These are phyloP conservation scores for Platanista minor DNA, from an alignment of 2,113 vertebrate genomes.

Conservation along the genomic window DNA sequence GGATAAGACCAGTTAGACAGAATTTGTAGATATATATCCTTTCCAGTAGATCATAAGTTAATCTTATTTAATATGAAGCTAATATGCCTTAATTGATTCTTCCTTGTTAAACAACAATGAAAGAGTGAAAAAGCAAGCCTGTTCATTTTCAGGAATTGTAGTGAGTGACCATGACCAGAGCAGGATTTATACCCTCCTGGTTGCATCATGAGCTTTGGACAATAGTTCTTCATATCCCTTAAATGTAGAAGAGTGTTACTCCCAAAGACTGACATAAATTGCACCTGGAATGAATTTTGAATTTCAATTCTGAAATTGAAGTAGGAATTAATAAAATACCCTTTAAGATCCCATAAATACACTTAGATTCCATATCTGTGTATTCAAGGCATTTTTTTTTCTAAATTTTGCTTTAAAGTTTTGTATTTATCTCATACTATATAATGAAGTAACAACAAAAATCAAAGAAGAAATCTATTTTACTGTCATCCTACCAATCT, in stretches of 20 bases:
- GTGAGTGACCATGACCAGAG: neutral
- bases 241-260: neutral
- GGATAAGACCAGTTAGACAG: neutral
- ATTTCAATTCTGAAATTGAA: neutral
- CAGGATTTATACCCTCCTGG: neutral
- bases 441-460: neutral
- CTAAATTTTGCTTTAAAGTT: neutral
- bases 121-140: neutral
- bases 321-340: neutral
- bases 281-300: neutral
- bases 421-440: neutral
- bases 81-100: neutral
- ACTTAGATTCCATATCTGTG: neutral
- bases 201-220: neutral
- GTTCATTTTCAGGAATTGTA: neutral
- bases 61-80: neutral
- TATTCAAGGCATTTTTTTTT: neutral
- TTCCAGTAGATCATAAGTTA: neutral
- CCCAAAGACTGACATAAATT: neutral
- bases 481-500: neutral
- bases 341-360: neutral
- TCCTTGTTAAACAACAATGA: neutral
- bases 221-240: neutral
- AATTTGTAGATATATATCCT: neutral
- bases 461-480: neutral